Evolutionary conservation across 2,797 vertebrate genomes (phyloP), one percentile per base, ranked within the genome.

Genomic region (Chiroxiphia lanceolata): DNA sequence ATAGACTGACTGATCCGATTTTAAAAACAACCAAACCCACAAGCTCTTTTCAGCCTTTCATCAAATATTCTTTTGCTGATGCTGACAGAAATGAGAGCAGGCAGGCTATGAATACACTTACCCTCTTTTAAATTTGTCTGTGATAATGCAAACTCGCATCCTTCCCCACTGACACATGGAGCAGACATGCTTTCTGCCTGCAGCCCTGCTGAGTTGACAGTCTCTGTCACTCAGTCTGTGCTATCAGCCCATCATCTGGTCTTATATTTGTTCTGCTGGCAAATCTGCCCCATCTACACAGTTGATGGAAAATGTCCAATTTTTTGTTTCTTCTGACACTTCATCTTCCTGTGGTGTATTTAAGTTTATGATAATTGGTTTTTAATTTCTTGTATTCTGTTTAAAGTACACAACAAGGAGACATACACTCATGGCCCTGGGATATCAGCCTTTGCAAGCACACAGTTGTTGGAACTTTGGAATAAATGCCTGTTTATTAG

Each of bases 391-490:
- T 74, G 16, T 31, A 0, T 76, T 70, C 20, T 67, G 17, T 44
- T n/a, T 57, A 51, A 69, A 15, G 42, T 22, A 33, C 4, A 2
- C 1, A 4, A 25, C 47, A 36, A 80, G 36, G 48, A 57, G 23
- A 47, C 0, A 0, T 29, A n/a, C 12, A 4, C 6, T 83, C 3
- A 0, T 31, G 42, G 34, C 6, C 2, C 1, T 54, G 65, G 19
- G 59, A 3, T 50, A 7, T 42, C 20, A 65, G 23, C 18, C 13
- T 87, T 48, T 51, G 50, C 20, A 15, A 59, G 57, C 38, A 10
- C 17, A 11, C 25, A 9, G 10, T 25, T 64, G 4, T 33, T 44
- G 63, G 12, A 38, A 33, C 54, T 50, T 38, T 0, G 1, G 9
- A 77, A 40, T 20, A 60, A 68, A 61, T 57, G 20, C 17, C 22